Percentiles rank a stretch among this genome's conserved stretches.
These are phyloP conservation scores for Ametastegia equiseti DNA, from an alignment of 2,888 invertebrate genomes.

Conservation along the genomic window DNA sequence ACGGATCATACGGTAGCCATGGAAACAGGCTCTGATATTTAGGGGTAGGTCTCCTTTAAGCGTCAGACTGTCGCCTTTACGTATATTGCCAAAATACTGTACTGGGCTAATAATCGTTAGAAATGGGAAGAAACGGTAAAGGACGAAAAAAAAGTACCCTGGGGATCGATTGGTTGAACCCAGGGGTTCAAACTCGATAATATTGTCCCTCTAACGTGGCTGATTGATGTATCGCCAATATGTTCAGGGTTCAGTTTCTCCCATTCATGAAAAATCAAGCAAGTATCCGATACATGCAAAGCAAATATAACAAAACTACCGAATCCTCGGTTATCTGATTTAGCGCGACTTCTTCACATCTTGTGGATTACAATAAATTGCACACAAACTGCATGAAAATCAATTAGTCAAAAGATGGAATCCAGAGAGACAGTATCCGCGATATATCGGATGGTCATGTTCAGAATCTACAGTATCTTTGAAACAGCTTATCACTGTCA, in stretches of 20 bases:
- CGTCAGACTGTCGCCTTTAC: constrained; percentile 14
- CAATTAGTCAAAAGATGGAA: no score
- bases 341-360: no score
- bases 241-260: neutral
- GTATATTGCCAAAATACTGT: neutral
- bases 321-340: no score
- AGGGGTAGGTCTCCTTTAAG: constrained; percentile 23
- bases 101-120: neutral
- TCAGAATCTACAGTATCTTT: neutral
- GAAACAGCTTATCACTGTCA: neutral
- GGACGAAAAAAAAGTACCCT: neutral
- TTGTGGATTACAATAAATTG: no score
- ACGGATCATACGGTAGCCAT: constrained; percentile 23
- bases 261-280: no score
- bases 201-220: neutral
- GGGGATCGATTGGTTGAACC: neutral
- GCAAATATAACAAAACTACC: no score
- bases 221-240: neutral
- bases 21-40: constrained; percentile 27
- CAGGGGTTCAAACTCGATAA: neutral
- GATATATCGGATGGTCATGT: no score
- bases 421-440: no score
- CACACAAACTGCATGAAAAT: no score
- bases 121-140: neutral
- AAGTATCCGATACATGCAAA: no score